These are phyloP conservation scores for Sebastolobus altivelis DNA, from an alignment of 2,797 vertebrate species.

Conservation along the genomic window DNA sequence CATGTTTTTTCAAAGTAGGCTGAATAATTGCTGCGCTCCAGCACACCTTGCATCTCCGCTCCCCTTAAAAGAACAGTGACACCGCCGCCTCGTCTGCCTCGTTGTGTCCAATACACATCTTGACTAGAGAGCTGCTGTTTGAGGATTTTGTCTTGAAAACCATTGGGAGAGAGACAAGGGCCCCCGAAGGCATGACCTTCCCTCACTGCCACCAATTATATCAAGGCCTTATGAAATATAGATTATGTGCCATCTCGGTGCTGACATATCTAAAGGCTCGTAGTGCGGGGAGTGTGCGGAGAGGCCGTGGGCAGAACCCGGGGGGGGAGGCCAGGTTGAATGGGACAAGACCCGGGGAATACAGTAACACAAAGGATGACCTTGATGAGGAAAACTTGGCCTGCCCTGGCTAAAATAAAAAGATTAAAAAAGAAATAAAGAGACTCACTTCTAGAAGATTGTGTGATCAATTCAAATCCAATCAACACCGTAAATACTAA, in stretches of 20 bases:
- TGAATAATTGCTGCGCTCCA: constrained; percentile 66
- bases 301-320: constrained; percentile 53
- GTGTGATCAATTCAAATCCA: constrained; percentile 66
- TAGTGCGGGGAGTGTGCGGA: constrained; percentile 46
- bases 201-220: constrained; percentile 82
- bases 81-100: constrained; percentile 34
- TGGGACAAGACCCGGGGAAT: constrained; percentile 61
- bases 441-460: background rate
- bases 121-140: constrained; percentile 44
- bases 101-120: constrained; percentile 42
- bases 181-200: constrained; percentile 76
- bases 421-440: constrained; percentile 4
- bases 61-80: constrained; percentile 40
- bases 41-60: constrained; percentile 33
- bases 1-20: constrained; percentile 68
- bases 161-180: constrained; percentile 26
- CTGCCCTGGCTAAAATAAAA: constrained; percentile 3
- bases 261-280: constrained; percentile 76
- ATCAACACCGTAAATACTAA: constrained; percentile 65
- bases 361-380: constrained; percentile 55
- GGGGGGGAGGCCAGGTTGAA: constrained; percentile 63
- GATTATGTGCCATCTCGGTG: constrained; percentile 81
- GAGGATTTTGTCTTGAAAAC: constrained; percentile 57
- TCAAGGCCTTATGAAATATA: constrained; percentile 85
- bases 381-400: constrained; percentile 56